Evolutionary conservation across 1,140 invertebrate genomes (phyloP).

Genomic region (Solenopsis invicta): DNA sequence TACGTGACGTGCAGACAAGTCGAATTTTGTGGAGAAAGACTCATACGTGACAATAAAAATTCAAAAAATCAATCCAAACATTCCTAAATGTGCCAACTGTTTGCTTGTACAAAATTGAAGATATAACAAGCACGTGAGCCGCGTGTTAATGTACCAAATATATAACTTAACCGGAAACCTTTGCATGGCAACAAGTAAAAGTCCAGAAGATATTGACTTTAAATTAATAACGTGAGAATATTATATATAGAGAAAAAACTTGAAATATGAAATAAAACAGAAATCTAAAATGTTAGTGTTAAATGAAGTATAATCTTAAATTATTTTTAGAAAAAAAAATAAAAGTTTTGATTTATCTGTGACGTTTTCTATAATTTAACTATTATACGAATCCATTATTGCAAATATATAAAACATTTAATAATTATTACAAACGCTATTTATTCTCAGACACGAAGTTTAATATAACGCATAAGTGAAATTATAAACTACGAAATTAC

Average conservation of each 20-base stretch:
- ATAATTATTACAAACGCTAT: background rate
- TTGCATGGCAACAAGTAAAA: background rate
- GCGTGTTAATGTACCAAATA: background rate
- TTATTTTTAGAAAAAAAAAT: background rate
- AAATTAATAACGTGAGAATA: background rate
- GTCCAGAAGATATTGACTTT: background rate
- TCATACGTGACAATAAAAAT: constrained; percentile 43
- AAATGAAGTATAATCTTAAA: background rate
- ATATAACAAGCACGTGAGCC: constrained; percentile 17
- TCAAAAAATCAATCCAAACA: constrained; percentile 48
- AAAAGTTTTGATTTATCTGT: background rate
- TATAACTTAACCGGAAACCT: background rate
- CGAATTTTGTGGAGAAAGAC: constrained; percentile 54
- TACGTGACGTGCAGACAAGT: constrained; percentile 65
- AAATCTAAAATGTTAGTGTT: background rate
- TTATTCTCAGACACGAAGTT: background rate
- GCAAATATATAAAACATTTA: background rate
- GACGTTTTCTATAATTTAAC: background rate
- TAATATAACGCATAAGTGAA: background rate
- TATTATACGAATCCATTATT: background rate
- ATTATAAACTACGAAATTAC: background rate
- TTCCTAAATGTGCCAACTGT: constrained; percentile 32
- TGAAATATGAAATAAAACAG: background rate
- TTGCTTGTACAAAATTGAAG: constrained; percentile 27
- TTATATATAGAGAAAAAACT: background rate